A percentile compares a stretch with the other conserved stretches of the same genome.
Evolutionary conservation across 2,797 vertebrate genomes (phyloP).

Genomic region (Chromis chromis): DNA sequence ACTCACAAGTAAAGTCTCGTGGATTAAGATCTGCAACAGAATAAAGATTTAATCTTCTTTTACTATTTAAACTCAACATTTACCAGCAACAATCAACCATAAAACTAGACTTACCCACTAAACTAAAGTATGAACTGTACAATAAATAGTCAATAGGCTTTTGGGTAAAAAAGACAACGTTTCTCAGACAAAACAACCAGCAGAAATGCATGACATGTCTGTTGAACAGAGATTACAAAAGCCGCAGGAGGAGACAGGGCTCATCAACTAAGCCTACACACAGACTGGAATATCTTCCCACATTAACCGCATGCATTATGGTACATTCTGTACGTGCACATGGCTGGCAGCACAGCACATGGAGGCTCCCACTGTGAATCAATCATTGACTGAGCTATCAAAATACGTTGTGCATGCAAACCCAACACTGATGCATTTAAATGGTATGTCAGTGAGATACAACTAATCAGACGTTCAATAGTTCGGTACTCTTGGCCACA

Average conservation of each 20-base stretch:
- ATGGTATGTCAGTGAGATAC: conserved; percentile 13
- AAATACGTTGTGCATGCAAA: conserved; percentile 54
- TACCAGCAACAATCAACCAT: neutral
- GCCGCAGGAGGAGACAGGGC: conserved; percentile 69
- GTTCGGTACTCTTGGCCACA: conserved; percentile 19
- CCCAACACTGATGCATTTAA: conserved; percentile 28
- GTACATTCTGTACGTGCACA: conserved; percentile 71
- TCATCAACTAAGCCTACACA: conserved; percentile 72
- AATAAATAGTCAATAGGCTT: conserved; percentile 18
- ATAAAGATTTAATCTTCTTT: conserved; percentile 8
- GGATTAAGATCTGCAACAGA: neutral
- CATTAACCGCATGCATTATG: conserved; percentile 73
- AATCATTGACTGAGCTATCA: conserved; percentile 60
- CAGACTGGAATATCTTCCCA: conserved; percentile 76
- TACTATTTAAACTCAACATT: neutral
- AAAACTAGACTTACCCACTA: neutral
- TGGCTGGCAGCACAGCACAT: conserved; percentile 58
- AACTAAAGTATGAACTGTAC: conserved; percentile 1
- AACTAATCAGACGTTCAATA: conserved; percentile 38
- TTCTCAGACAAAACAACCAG: conserved; percentile 36
- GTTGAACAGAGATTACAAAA: conserved; percentile 64
- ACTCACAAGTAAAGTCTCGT: neutral
- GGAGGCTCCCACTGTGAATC: conserved; percentile 58
- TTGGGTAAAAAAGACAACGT: conserved; percentile 22
- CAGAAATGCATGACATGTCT: conserved; percentile 50